These are phyloP conservation scores for Plemyria rubiginata DNA, from an alignment of 2,888 invertebrate genomes.

Conservation along the genomic window DNA sequence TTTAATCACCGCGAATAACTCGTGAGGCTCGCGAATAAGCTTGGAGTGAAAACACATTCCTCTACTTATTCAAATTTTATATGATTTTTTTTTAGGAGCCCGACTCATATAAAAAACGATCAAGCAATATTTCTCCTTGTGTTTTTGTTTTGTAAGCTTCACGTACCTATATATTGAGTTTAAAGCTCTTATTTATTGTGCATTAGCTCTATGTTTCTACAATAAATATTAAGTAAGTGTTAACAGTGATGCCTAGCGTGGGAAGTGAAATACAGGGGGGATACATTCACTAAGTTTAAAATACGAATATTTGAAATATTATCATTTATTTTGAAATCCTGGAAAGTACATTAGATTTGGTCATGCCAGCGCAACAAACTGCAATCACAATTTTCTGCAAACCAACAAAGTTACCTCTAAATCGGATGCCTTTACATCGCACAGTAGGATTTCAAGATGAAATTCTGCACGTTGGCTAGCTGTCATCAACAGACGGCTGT, in stretches of 20 bases:
- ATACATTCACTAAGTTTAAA: no score
- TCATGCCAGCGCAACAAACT: neutral
- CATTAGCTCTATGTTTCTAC: no score
- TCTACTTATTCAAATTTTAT: conserved; percentile 4
- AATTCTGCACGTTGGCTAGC: conserved; percentile 16
- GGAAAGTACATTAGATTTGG: neutral
- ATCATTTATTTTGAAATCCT: neutral
- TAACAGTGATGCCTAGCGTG: no score
- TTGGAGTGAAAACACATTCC: conserved; percentile 1
- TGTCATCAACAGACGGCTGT: conserved; percentile 25
- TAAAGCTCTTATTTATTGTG: no score
- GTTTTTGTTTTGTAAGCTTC: no score
- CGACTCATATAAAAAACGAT: neutral
- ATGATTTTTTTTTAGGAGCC: conserved; percentile 3
- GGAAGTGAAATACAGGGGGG: no score
- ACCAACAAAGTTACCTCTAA: conserved; percentile 9
- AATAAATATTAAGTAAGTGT: no score
- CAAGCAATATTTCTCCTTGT: neutral
- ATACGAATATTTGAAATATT: no score
- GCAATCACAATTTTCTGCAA: neutral
- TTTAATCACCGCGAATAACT: conserved; percentile 18
- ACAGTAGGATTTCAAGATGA: conserved; percentile 6
- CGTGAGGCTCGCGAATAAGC: conserved; percentile 15
- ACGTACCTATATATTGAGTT: no score
- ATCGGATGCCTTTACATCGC: conserved; percentile 1